A percentile compares a stretch with the other conserved stretches of the same genome.
Conservation (phyloP, 2,888 invertebrate species). For the Drosophila paramelanica region DNA sequence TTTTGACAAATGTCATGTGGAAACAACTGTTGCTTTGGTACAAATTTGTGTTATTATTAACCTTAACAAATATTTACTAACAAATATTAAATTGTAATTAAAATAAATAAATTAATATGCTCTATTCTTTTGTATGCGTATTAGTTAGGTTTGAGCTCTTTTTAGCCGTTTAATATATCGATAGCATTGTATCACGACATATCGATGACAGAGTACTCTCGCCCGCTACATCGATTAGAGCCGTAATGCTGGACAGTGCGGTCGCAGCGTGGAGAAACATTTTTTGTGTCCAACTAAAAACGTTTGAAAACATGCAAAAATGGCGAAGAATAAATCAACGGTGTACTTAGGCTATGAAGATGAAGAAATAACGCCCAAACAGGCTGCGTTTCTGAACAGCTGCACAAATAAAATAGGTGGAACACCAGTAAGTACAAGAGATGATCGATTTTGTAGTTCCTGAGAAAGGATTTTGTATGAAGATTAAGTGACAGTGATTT, state of each 20-base stretch:
- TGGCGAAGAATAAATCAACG: slow-evolving; percentile 87
- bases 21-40: slow-evolving; percentile 60
- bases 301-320: slow-evolving; percentile 66
- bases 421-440: slow-evolving; percentile 87
- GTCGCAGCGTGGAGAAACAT: slow-evolving; percentile 22
- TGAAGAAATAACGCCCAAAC: slow-evolving; percentile 90
- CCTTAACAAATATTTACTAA: neutral
- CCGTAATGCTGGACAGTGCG: slow-evolving; percentile 8
- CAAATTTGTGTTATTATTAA: neutral
- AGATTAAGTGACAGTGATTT: slow-evolving; percentile 7
- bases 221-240: slow-evolving; percentile 29
- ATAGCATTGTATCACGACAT: neutral
- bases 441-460: slow-evolving; percentile 6
- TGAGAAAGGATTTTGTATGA: slow-evolving; percentile 20
- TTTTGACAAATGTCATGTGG: slow-evolving; percentile 44
- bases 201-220: slow-evolving; percentile 21
- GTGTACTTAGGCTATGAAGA: slow-evolving; percentile 93
- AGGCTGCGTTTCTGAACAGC: slow-evolving; percentile 88
- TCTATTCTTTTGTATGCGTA: neutral
- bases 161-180: slow-evolving; percentile 26
- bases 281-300: slow-evolving; percentile 23
- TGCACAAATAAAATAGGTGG: slow-evolving; percentile 94
- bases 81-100: neutral
- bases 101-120: neutral
- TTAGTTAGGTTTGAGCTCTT: neutral